Conservation (phyloP, 1,140 invertebrate species). For the Zaprionus ghesquierei region DNA sequence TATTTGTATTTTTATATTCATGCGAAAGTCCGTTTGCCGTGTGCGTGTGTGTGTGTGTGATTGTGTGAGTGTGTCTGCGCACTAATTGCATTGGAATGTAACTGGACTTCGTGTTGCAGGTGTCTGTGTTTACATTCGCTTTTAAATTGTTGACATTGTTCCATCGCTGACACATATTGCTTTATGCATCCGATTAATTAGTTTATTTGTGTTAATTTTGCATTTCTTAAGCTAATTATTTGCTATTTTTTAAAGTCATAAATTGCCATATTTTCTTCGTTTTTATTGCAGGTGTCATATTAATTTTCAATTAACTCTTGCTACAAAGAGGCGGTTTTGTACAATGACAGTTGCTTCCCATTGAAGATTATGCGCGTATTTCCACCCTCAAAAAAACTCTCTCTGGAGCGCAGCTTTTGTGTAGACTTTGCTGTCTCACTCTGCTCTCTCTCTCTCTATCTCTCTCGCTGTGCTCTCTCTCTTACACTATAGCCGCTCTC, state of each 20-base stretch:
- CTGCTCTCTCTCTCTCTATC: background rate
- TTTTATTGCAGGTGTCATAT: background rate
- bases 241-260: background rate
- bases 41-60: background rate
- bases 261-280: background rate
- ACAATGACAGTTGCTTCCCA: conserved; percentile 28
- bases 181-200: background rate
- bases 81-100: conserved; percentile 63
- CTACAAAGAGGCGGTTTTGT: conserved; percentile 24
- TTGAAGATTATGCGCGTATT: conserved; percentile 14
- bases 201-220: background rate
- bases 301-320: background rate
- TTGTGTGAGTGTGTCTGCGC: conserved; percentile 1
- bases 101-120: conserved; percentile 9
- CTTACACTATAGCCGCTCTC: too few species aligned
- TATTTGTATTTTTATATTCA: conserved; percentile 30
- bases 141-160: conserved; percentile 30
- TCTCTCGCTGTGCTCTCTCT: conserved; percentile 9
- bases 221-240: background rate
- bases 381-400: conserved; percentile 29
- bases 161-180: background rate
- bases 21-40: background rate
- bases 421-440: conserved; percentile 42
- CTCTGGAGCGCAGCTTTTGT: conserved; percentile 46
- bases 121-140: conserved; percentile 43